phyloP scores from a whole-genome alignment of 64 coral and sea anemone species.

The Actinia tenebrosa region DNA sequence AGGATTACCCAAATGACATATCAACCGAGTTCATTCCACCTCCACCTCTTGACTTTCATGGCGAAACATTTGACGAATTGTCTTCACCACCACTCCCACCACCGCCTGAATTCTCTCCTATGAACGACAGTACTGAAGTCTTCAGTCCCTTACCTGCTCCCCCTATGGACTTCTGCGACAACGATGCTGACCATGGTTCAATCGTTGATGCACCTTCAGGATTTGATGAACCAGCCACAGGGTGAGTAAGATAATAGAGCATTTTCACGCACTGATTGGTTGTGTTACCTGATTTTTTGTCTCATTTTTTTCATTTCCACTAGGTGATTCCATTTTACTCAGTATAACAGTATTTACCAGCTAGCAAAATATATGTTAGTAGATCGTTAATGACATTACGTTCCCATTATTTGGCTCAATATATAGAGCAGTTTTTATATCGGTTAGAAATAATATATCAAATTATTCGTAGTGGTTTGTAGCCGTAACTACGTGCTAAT shows the following conservation, averaged over 20 bases:
- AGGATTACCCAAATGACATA: not conserved
- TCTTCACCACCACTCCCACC: constrained; percentile 70
- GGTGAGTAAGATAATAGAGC: not conserved
- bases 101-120: constrained; percentile 70
- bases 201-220: not conserved
- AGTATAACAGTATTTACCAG: not conserved
- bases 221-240: not conserved
- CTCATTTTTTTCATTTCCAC: too few species aligned
- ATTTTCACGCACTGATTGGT: not conserved
- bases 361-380: too few species aligned
- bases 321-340: not conserved
- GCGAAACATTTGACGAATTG: constrained; percentile 7
- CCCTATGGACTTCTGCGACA: constrained; percentile 14
- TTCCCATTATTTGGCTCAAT: too few species aligned
- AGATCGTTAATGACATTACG: too few species aligned
- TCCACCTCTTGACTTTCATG: constrained; percentile 53
- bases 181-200: not conserved
- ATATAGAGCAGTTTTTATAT: too few species aligned
- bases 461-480: too few species aligned
- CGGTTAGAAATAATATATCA: too few species aligned
- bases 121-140: not conserved
- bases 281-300: too few species aligned
- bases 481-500: too few species aligned
- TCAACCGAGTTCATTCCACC: constrained; percentile 33
- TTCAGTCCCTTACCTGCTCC: constrained; percentile 10